These are phyloP conservation scores for Drosophila histrio DNA, from an alignment of 2,888 invertebrate species.

Conservation along the genomic window DNA sequence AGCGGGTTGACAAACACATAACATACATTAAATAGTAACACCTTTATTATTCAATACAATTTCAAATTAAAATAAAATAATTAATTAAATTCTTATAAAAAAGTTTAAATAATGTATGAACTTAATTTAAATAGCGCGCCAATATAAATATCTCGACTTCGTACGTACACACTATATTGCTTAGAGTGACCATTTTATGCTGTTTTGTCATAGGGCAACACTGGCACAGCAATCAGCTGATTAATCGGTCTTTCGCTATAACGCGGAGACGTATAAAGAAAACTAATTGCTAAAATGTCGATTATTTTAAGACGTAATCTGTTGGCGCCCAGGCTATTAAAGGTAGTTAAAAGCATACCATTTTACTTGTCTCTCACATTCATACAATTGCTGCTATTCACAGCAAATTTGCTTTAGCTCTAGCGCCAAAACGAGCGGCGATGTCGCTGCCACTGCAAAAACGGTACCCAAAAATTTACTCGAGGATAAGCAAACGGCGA, in stretches of 20 bases:
- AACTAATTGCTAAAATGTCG: slow-evolving; percentile 44
- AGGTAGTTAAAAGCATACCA: slow-evolving; percentile 29
- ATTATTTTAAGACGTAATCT: slow-evolving; percentile 47
- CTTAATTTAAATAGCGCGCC: no score
- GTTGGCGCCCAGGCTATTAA: slow-evolving; percentile 37
- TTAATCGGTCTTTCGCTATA: slow-evolving; percentile 2
- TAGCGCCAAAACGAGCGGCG: slow-evolving; percentile 36
- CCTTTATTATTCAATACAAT: no score
- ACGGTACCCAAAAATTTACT: slow-evolving; percentile 89
- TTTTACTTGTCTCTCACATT: not conserved
- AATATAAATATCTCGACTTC: no score
- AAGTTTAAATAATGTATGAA: no score
- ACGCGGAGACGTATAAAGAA: no score
- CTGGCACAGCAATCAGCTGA: slow-evolving; percentile 33
- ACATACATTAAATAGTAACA: no score
- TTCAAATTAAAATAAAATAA: no score
- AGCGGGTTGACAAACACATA: no score
- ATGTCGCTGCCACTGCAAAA: slow-evolving; percentile 43
- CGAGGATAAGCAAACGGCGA: slow-evolving; percentile 86
- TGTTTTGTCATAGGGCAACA: slow-evolving; percentile 17
- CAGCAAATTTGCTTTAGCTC: slow-evolving; percentile 50
- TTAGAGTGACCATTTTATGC: slow-evolving; percentile 9
- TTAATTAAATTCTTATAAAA: no score
- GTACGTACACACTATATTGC: not conserved
- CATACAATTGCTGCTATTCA: no score